These are phyloP conservation scores for Lophotis ruficrista DNA, from an alignment of 2,113 vertebrate genomes.

Conservation along the genomic window DNA sequence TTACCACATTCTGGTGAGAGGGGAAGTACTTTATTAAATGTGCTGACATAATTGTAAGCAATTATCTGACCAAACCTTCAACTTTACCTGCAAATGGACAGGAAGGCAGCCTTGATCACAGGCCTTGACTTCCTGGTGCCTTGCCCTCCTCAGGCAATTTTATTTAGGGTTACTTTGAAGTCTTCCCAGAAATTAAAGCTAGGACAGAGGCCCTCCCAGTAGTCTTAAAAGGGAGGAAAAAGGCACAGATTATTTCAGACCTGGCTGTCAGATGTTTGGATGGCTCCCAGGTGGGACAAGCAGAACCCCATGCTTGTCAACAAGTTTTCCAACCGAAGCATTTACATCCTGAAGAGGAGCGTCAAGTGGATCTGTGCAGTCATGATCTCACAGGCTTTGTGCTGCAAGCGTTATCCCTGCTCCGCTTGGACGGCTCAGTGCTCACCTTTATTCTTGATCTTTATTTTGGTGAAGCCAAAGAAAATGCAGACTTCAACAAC, in stretches of 20 bases:
- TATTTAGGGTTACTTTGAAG: neutral
- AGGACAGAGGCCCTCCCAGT: neutral
- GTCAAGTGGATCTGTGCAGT: neutral
- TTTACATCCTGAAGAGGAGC: neutral
- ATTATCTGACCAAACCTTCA: slow-evolving; percentile 18
- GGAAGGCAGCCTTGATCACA: neutral
- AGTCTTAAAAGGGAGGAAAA: neutral
- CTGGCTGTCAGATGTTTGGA: neutral
- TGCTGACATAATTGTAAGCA: neutral
- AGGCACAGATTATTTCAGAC: neutral
- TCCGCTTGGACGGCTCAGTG: neutral
- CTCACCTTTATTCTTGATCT: neutral
- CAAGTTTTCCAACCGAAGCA: neutral
- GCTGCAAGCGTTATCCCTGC: neutral
- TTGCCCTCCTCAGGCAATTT: neutral
- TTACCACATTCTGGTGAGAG: neutral
- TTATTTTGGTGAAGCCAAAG: neutral
- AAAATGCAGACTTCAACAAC: neutral
- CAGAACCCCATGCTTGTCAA: neutral
- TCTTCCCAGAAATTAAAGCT: neutral
- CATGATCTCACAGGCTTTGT: fast-evolving
- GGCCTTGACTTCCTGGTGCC: neutral
- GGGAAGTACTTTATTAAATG: neutral
- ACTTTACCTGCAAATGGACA: slow-evolving; percentile 20
- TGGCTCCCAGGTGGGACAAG: neutral